Evolutionary conservation across 2,888 invertebrate genomes (phyloP).

Genomic region (Parnassius apollo): DNA sequence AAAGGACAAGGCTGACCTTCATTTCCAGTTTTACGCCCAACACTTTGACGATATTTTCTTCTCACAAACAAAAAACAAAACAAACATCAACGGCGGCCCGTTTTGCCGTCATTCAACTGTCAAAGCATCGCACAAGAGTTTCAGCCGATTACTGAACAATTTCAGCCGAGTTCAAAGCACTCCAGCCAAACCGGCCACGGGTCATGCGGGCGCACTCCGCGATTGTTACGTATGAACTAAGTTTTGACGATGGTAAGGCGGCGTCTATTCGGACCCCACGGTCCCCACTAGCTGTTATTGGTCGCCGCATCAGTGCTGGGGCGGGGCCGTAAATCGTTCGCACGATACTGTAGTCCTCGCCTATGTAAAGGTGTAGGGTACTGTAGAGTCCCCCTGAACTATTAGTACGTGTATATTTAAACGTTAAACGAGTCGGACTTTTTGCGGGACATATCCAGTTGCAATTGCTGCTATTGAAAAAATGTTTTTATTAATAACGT

Average conservation of each 20-base stretch:
- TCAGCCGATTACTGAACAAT: constrained; percentile 27
- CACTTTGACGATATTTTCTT: constrained; percentile 53
- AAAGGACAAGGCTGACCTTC: constrained; percentile 54
- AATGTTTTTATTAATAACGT: not conserved
- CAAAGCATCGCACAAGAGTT: constrained; percentile 39
- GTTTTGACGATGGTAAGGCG: constrained; percentile 43
- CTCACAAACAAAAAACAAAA: constrained; percentile 52
- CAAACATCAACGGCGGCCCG: constrained; percentile 37
- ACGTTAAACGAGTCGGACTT: constrained; percentile 33
- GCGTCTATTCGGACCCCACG: constrained; percentile 37
- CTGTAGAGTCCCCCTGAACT: constrained; percentile 46
- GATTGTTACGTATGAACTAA: constrained; percentile 52
- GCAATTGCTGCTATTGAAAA: constrained; percentile 34
- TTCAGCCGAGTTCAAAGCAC: constrained; percentile 11
- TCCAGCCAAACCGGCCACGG: constrained; percentile 16
- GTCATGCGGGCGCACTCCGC: constrained; percentile 49
- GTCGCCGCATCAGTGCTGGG: constrained; percentile 35
- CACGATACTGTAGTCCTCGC: constrained; percentile 32
- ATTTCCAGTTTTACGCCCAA: constrained; percentile 67
- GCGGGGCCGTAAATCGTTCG: constrained; percentile 35
- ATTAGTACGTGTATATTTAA: constrained; percentile 44
- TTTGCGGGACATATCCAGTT: constrained; percentile 42
- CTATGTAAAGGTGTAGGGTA: constrained; percentile 43
- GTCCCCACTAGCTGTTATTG: constrained; percentile 41
- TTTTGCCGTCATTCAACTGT: constrained; percentile 41